phyloP scores from a whole-genome alignment of 1,140 invertebrate species.

The Ridgeia piscesae region DNA sequence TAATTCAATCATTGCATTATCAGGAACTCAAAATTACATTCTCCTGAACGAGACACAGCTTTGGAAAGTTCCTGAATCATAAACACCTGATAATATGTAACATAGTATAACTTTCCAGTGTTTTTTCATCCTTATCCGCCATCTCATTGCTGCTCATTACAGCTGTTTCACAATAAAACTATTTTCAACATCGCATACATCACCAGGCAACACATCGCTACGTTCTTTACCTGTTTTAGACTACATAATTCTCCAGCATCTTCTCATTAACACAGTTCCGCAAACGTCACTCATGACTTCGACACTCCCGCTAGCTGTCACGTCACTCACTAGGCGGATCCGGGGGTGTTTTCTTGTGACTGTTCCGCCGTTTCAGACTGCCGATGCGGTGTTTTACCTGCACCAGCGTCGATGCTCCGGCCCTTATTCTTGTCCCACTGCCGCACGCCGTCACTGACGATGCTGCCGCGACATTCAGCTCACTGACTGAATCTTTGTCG shows the following conservation, averaged over 20 bases:
- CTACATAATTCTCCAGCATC: background rate
- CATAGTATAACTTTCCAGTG: too few species aligned
- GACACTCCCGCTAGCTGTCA: background rate
- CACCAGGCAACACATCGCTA: background rate
- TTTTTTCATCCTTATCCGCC: background rate
- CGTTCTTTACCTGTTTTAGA: background rate
- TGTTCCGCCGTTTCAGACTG: slow-evolving; percentile 55
- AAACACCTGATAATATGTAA: background rate
- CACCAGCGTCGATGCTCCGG: slow-evolving; percentile 51
- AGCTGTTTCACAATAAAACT: background rate
- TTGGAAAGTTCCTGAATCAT: background rate
- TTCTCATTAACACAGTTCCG: background rate
- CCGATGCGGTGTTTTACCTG: slow-evolving; percentile 42
- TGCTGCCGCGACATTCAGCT: slow-evolving; percentile 33
- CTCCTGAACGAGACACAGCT: background rate
- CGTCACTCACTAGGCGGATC: background rate
- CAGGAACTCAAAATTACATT: background rate
- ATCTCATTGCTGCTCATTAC: background rate
- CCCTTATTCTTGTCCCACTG: slow-evolving; percentile 47
- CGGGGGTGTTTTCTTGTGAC: slow-evolving; percentile 34
- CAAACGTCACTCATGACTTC: background rate
- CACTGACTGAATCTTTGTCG: slow-evolving; percentile 64
- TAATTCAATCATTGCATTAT: background rate
- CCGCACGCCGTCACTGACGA: background rate
- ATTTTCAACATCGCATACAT: background rate